Evolutionary conservation across 2,113 vertebrate genomes (phyloP).

Genomic region (Marmota flaviventris): DNA sequence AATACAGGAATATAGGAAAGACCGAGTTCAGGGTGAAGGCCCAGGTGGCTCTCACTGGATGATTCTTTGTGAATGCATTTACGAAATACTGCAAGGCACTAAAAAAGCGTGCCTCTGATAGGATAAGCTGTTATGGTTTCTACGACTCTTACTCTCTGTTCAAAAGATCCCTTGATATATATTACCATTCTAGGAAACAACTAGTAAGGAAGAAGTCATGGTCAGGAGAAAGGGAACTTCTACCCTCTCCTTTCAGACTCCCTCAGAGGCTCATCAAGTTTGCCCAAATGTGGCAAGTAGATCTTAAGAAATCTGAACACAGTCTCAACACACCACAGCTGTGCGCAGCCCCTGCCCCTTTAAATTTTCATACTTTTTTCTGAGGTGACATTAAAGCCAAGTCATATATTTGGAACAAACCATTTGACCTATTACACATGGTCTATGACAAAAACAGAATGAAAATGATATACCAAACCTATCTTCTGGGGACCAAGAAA

Average conservation of each 20-base stretch:
- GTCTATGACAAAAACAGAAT: neutral
- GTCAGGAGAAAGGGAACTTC: neutral
- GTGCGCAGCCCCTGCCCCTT: neutral
- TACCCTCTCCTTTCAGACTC: neutral
- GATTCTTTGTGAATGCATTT: neutral
- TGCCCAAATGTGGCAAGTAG: neutral
- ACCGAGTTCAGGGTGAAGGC: rapidly evolving
- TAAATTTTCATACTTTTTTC: neutral
- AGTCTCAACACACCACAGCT: no score
- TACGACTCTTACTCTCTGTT: neutral
- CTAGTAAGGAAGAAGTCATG: neutral
- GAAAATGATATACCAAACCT: neutral
- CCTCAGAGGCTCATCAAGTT: no score
- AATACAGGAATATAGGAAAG: rapidly evolving
- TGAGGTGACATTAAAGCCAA: neutral
- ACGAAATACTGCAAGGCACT: rapidly evolving
- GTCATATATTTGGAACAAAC: neutral
- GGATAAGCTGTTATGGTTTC: no score
- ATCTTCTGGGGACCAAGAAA: neutral
- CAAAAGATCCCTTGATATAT: neutral
- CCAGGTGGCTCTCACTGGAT: rapidly evolving
- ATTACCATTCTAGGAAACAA: neutral
- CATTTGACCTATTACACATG: neutral
- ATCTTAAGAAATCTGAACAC: rapidly evolving
- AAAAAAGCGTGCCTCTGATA: neutral